These are phyloP conservation scores for Dorcus parallelipipedus DNA, from an alignment of 2,888 invertebrate genomes.

Conservation along the genomic window DNA sequence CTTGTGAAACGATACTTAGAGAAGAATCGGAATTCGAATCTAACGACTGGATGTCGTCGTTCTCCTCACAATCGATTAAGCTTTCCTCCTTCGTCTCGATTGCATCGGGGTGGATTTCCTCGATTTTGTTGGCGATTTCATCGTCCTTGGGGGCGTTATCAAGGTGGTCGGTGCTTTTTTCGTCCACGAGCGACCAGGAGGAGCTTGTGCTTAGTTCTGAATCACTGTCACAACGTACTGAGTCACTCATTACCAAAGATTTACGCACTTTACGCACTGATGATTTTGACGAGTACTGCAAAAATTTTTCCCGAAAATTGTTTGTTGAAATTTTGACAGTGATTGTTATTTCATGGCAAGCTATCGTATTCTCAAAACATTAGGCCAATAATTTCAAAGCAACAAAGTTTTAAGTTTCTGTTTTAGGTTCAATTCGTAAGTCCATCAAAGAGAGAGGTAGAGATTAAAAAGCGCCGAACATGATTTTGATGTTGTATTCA, in stretches of 20 bases:
- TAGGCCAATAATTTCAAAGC: no score
- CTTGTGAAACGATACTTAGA: neutral
- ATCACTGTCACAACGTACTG: constrained; percentile 27
- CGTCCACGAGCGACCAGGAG: constrained; percentile 39
- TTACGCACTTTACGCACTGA: constrained; percentile 21
- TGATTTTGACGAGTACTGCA: constrained; percentile 19
- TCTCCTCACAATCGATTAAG: neutral
- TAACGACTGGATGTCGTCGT: constrained; percentile 11
- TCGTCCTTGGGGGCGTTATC: neutral
- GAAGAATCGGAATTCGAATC: constrained; percentile 3
- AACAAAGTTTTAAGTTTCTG: no score
- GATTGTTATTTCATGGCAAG: constrained; percentile 6
- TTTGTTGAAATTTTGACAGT: constrained; percentile 18
- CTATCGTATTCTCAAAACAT: neutral
- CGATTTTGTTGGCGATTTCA: neutral
- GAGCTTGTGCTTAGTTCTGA: constrained; percentile 35
- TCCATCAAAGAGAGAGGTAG: no score
- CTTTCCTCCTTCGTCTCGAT: neutral
- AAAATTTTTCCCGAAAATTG: constrained; percentile 4
- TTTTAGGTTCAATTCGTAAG: no score
- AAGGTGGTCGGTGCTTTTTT: neutral
- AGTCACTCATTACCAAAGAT: constrained; percentile 24
- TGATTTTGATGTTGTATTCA: no score
- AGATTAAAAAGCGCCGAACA: no score
- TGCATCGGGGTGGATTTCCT: neutral